Base-by-base conservation (phyloP, 2,888 invertebrate species). In the Caenorhabditis uteleia region DNA sequence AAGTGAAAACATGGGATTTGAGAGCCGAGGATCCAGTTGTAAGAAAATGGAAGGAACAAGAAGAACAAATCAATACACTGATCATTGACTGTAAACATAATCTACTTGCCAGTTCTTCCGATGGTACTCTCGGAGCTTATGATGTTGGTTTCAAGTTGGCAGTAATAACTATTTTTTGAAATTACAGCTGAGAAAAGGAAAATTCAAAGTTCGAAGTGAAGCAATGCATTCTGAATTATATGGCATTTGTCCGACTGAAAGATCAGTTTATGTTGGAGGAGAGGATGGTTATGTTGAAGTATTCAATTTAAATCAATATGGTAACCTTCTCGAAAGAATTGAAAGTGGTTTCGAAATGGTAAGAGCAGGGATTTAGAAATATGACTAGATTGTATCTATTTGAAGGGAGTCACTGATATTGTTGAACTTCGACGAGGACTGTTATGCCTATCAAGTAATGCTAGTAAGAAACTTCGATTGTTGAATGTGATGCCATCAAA, bases 1-100 rank as follows among this genome's bases (percentile, higher is more conserved):
- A 75, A 55, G 77, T 78, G 42, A 62, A 69, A 40, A 72, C 75
- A 26, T 79, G 77, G 77, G 76, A 79, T 57, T 61, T 77, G 33
- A 65, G 68, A 14, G 45, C 60, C 16, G 51, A 47, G 2, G 31
- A 51, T 25, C 66, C 77, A 1, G 38, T 65, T 27, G 55, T 78
- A 29, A 58, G 67, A 42, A 60, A 59, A 40, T 77, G 68, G 61
- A 68, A 65, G 8, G 73, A 77, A 12, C 77, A 77, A 31, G 70
- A 70, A 10, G 74, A 75, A 53, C 61, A 69, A 18, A 61, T 75
- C 36, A 75, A 75, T 49, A 68, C 68, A 18, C 47, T 75, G 29
- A 65, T 53, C 20, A 59, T 65, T 27, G 70, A 75, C 42, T 25
- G 31, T 4, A 49, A 56, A 14, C 46, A 59, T 31, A 66, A 60